phyloP scores from a whole-genome alignment of 1,140 invertebrate species.

The Mamestra configurata region DNA sequence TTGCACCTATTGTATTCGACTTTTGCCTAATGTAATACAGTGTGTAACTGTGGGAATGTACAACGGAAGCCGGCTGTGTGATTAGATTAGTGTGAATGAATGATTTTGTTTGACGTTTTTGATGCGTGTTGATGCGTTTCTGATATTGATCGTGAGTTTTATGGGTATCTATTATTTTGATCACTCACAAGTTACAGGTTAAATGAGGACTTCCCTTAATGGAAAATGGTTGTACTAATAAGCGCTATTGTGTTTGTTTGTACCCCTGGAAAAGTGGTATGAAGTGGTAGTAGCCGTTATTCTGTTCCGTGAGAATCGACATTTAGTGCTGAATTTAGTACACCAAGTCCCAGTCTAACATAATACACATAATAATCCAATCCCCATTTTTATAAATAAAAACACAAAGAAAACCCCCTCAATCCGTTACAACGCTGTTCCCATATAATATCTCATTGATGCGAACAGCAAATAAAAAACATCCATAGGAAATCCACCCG shows the following conservation, averaged over 20 bases:
- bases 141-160: conserved; percentile 30
- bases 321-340: too few species aligned
- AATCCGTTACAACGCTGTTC: conserved; percentile 10
- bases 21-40: conserved; percentile 50
- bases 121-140: conserved; percentile 50
- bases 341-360: background rate
- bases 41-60: conserved; percentile 54
- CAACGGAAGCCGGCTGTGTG: conserved; percentile 59
- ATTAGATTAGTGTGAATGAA: conserved; percentile 65
- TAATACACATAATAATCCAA: background rate
- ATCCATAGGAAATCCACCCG: conserved; percentile 30
- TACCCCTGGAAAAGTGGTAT: too few species aligned
- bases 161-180: conserved; percentile 8
- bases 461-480: background rate
- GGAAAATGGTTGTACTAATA: background rate
- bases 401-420: background rate
- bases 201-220: background rate
- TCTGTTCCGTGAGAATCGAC: too few species aligned
- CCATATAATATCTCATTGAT: conserved; percentile 32
- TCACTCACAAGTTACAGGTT: background rate
- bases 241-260: background rate
- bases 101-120: conserved; percentile 61
- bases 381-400: background rate
- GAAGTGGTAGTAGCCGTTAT: too few species aligned
- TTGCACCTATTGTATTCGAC: conserved; percentile 45